These are phyloP conservation scores for Atopsyche davidsoni DNA, from an alignment of 1,140 invertebrate genomes.

Conservation along the genomic window DNA sequence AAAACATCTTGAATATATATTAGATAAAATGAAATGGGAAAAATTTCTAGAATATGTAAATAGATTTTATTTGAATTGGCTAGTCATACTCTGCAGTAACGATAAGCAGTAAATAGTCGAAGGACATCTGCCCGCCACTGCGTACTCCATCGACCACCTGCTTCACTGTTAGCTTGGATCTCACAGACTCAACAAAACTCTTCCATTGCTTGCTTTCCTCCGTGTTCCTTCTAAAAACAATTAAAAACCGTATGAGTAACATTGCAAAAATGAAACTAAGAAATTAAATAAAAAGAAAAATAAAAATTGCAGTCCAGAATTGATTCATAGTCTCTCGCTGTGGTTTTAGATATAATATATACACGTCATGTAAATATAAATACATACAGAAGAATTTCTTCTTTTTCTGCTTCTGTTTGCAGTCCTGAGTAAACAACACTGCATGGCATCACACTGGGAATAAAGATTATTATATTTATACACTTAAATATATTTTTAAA, in stretches of 20 bases:
- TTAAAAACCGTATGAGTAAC: too few relatives aligned
- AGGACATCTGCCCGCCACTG: conserved; percentile 69
- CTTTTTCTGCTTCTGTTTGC: conserved; percentile 37
- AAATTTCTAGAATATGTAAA: too few relatives aligned
- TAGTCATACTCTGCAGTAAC: conserved; percentile 77
- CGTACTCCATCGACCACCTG: conserved; percentile 78
- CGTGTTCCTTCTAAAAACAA: conserved; percentile 35
- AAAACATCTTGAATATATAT: too few relatives aligned
- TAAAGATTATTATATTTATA: conserved; percentile 1
- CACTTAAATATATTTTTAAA: conserved; percentile 5
- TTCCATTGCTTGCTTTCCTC: conserved; percentile 58
- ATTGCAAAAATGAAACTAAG: too few relatives aligned
- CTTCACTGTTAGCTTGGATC: conserved; percentile 75
- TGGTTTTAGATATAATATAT: not conserved
- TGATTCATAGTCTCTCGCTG: not conserved
- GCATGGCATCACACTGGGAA: conserved; percentile 52
- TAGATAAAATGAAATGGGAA: too few relatives aligned
- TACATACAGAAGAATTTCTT: conserved; percentile 43
- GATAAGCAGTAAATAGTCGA: conserved; percentile 74
- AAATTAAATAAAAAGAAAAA: too few relatives aligned
- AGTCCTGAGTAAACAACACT: conserved; percentile 51
- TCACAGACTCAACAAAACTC: conserved; percentile 63
- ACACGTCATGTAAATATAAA: not conserved
- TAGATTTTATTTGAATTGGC: too few relatives aligned
- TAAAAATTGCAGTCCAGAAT: not conserved